Conservation (phyloP, 2,797 vertebrate genomes). For the Sternotherus odoratus region DNA sequence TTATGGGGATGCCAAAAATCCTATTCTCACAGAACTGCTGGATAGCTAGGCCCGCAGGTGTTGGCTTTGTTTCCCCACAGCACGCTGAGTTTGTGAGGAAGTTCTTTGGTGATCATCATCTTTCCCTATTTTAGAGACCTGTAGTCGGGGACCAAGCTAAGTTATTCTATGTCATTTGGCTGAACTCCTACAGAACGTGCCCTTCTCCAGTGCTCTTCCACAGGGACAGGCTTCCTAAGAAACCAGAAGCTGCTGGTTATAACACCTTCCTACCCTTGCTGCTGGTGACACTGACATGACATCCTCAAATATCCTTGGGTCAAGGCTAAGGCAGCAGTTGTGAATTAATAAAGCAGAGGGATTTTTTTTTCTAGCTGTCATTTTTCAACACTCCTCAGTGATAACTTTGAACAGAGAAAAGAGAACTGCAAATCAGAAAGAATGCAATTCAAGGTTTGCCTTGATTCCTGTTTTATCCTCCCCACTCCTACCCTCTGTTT, state of each 20-base stretch:
- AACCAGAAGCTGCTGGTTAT: conserved; percentile 12
- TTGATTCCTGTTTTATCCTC: conserved; percentile 2
- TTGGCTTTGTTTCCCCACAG: background rate
- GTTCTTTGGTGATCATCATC: background rate
- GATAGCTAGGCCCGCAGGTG: background rate
- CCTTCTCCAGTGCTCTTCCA: background rate
- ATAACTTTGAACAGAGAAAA: background rate
- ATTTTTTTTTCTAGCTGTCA: background rate
- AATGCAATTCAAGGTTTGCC: background rate
- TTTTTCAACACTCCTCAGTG: conserved; percentile 1
- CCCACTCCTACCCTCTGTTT: background rate
- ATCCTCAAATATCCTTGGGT: conserved; percentile 9
- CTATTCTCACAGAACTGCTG: background rate
- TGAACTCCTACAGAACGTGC: conserved; percentile 1
- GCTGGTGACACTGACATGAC: conserved; percentile 10
- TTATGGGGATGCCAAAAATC: conserved; percentile 1
- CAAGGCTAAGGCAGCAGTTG: conserved; percentile 52
- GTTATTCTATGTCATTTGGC: conserved; percentile 19
- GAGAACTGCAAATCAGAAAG: background rate
- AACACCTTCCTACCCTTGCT: conserved; percentile 36
- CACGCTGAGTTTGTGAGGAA: background rate
- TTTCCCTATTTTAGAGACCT: background rate
- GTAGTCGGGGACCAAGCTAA: background rate
- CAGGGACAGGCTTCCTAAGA: background rate
- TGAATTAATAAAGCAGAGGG: background rate